A percentile compares a stretch with the other conserved stretches of the same genome.
Conservation (phyloP, 2,113 vertebrate species). For the Oryzias woworae region DNA sequence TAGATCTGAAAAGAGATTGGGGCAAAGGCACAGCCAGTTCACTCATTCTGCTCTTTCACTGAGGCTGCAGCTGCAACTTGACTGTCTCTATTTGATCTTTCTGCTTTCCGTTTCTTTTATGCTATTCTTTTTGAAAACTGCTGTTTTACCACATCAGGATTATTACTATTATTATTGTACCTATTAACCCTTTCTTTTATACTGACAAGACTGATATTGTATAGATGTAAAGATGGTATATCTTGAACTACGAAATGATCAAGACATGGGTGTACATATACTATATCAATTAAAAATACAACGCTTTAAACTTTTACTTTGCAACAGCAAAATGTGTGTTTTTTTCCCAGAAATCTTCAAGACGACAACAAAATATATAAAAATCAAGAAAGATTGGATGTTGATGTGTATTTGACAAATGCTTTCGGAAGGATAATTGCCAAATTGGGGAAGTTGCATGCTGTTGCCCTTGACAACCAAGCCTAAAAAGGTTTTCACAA, state of each 20-base stretch:
- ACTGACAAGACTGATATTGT: conserved; percentile 82
- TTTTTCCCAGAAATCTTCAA: background rate
- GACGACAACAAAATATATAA: background rate
- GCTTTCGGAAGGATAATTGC: too few relatives aligned
- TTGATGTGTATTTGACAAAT: too few relatives aligned
- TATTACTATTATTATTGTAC: conserved; percentile 71
- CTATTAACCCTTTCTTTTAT: conserved; percentile 79
- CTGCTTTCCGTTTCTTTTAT: conserved; percentile 53
- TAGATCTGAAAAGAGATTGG: too few relatives aligned
- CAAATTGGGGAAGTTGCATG: conserved; percentile 23
- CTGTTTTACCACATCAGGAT: conserved; percentile 62
- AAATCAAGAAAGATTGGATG: background rate
- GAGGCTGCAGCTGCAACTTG: conserved; percentile 69
- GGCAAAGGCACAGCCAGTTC: conserved; percentile 13
- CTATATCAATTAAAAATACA: conserved; percentile 85
- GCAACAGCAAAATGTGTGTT: conserved; percentile 13
- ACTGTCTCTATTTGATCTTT: conserved; percentile 51
- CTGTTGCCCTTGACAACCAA: conserved; percentile 58
- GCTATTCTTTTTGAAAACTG: conserved; percentile 58
- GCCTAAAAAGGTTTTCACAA: conserved; percentile 23
- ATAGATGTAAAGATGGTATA: conserved; percentile 87
- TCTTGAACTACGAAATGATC: conserved; percentile 83
- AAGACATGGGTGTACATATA: conserved; percentile 90
- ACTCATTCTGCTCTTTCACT: conserved; percentile 40
- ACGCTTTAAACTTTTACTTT: conserved; percentile 78